These are phyloP conservation scores for Paradoxurus hermaphroditus DNA, from an alignment of 2,113 vertebrate species.

Conservation along the genomic window DNA sequence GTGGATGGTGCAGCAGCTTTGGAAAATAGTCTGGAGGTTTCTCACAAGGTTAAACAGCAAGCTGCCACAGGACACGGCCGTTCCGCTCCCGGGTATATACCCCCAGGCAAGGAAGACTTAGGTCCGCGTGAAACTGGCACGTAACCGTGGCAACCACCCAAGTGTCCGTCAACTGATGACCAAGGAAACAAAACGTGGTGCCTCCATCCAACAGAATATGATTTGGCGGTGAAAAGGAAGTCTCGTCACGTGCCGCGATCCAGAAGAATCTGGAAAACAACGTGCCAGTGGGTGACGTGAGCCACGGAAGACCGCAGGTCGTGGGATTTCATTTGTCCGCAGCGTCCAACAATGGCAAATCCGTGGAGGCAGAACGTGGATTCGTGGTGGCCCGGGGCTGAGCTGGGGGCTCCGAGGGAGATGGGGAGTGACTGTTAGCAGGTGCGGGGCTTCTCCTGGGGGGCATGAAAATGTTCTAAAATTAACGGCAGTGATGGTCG, in stretches of 20 bases:
- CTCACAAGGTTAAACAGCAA: neutral
- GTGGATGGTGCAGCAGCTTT: neutral
- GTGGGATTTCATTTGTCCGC: neutral
- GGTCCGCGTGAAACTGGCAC: neutral
- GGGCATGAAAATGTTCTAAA: neutral
- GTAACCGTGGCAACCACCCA: neutral
- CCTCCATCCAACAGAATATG: accelerated
- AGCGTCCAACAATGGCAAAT: neutral
- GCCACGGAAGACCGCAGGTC: accelerated
- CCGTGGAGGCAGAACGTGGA: neutral
- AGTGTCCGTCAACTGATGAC: accelerated
- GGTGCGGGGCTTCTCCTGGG: neutral
- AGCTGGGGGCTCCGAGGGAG: neutral
- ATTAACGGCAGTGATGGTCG: neutral
- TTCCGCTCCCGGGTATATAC: neutral
- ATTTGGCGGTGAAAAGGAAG: neutral
- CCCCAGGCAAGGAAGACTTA: neutral
- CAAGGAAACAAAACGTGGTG: neutral
- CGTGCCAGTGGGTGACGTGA: neutral
- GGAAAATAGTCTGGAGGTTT: neutral
- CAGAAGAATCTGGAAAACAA: neutral
- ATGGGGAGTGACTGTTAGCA: neutral
- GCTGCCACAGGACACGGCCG: neutral
- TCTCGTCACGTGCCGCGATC: accelerated
- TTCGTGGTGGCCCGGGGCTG: neutral